These are phyloP conservation scores for Aegithalos caudatus DNA, from an alignment of 2,113 vertebrate genomes.

Conservation along the genomic window DNA sequence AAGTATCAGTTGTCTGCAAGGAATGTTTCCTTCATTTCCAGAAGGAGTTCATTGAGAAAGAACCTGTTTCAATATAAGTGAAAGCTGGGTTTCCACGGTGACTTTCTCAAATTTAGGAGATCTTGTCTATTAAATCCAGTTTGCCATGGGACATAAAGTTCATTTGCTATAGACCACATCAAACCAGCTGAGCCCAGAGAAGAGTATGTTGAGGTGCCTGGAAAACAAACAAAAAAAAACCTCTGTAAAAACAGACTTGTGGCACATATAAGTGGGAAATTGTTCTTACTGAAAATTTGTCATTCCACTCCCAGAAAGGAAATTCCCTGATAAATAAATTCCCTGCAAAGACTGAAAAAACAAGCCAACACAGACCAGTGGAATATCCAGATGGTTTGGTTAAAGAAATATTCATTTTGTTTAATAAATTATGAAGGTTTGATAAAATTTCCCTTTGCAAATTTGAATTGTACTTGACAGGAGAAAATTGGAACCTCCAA, in stretches of 20 bases:
- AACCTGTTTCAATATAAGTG: not conserved
- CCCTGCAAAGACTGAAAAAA: not conserved
- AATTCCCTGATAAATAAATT: not conserved
- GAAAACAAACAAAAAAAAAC: not conserved
- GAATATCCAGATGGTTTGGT: not conserved
- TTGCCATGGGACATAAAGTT: slow-evolving; percentile 5
- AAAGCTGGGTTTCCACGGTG: not conserved
- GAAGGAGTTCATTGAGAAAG: not conserved
- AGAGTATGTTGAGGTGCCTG: not conserved
- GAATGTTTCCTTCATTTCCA: not conserved
- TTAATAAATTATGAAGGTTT: not conserved
- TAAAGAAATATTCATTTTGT: not conserved
- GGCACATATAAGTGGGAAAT: not conserved
- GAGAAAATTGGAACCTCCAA: not conserved
- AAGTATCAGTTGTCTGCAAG: not conserved
- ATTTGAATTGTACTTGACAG: not conserved
- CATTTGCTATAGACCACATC: not conserved
- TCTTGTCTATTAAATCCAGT: slow-evolving; percentile 38
- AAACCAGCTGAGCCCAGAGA: not conserved
- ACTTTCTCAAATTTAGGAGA: not conserved
- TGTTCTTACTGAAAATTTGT: not conserved
- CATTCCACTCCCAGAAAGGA: not conserved
- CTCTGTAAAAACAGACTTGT: not conserved
- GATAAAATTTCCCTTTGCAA: not conserved
- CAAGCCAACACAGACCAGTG: not conserved